These are phyloP conservation scores for Tridacna gigas DNA, from an alignment of 2,888 invertebrate genomes.

Conservation along the genomic window DNA sequence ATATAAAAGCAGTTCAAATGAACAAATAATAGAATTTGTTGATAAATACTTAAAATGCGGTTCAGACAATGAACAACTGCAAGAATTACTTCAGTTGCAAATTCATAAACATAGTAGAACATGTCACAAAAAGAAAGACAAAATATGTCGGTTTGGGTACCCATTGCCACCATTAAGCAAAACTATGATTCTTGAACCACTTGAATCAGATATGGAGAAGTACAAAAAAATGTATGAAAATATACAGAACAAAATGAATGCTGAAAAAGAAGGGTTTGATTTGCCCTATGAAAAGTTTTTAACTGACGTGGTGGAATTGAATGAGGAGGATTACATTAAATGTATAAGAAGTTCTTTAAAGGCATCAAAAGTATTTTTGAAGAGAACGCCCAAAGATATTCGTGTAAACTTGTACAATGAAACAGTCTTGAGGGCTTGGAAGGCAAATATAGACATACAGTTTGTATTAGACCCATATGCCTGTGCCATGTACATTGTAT, in stretches of 20 bases:
- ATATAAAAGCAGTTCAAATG: conserved; percentile 21
- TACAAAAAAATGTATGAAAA: conserved; percentile 19
- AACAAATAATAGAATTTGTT: conserved; percentile 39
- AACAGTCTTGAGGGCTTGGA: conserved; percentile 41
- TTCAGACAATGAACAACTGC: conserved; percentile 10
- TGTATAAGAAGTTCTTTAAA: conserved; percentile 49
- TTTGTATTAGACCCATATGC: conserved; percentile 53
- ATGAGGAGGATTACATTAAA: conserved; percentile 51
- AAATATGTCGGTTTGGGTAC: conserved; percentile 15
- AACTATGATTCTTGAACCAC: conserved; percentile 38
- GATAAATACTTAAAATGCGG: conserved; percentile 46
- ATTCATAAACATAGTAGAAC: conserved; percentile 61
- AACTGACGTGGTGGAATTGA: conserved; percentile 26
- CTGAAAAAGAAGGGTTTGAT: conserved; percentile 41
- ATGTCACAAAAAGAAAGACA: conserved; percentile 42
- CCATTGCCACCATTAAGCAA: conserved; percentile 26
- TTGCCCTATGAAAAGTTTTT: conserved; percentile 42
- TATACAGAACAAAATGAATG: conserved; percentile 21
- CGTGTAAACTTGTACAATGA: conserved; percentile 53
- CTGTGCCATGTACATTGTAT: conserved; percentile 11
- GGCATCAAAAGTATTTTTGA: conserved; percentile 52
- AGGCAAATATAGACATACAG: conserved; percentile 52
- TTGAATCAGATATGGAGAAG: conserved; percentile 25
- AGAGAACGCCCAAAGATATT: conserved; percentile 50
- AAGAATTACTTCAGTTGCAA: conserved; percentile 46